Evolutionary conservation across 2,888 invertebrate genomes (phyloP).

Genomic region (Rapana venosa): DNA sequence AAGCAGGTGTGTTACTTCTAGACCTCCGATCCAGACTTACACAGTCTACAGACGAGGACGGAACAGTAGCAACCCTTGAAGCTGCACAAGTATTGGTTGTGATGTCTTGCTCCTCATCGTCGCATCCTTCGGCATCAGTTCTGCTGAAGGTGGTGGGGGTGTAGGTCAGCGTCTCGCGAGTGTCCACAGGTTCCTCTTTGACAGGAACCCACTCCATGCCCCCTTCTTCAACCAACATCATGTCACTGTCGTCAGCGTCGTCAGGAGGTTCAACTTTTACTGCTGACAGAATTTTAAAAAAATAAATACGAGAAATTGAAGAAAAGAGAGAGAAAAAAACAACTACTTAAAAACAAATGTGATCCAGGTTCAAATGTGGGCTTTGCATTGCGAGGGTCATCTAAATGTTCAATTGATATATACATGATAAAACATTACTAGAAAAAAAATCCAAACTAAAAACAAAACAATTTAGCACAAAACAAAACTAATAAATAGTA

Average conservation of each 20-base stretch:
- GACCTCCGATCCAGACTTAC: not conserved
- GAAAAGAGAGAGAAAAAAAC: not conserved
- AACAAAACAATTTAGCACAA: too few relatives aligned
- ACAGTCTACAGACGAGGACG: not conserved
- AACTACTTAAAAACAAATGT: not conserved
- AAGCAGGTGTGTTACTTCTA: too few relatives aligned
- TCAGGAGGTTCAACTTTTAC: not conserved
- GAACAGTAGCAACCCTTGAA: not conserved
- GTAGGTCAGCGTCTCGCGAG: not conserved
- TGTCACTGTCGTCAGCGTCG: not conserved
- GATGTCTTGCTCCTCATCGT: not conserved
- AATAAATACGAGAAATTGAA: not conserved
- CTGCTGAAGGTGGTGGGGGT: not conserved
- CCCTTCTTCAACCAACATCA: not conserved
- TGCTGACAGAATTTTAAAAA: not conserved
- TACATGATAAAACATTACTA: too few relatives aligned
- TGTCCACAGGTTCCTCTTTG: not conserved
- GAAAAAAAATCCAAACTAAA: too few relatives aligned
- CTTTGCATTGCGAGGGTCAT: not conserved
- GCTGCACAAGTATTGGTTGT: not conserved
- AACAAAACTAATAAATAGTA: too few relatives aligned
- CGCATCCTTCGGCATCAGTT: not conserved
- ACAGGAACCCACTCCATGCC: slow-evolving; percentile 6
- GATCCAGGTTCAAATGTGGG: not conserved
- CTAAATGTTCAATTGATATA: not conserved